phyloP scores from a whole-genome alignment of 2,113 vertebrate genomes.

The Martes martes region DNA sequence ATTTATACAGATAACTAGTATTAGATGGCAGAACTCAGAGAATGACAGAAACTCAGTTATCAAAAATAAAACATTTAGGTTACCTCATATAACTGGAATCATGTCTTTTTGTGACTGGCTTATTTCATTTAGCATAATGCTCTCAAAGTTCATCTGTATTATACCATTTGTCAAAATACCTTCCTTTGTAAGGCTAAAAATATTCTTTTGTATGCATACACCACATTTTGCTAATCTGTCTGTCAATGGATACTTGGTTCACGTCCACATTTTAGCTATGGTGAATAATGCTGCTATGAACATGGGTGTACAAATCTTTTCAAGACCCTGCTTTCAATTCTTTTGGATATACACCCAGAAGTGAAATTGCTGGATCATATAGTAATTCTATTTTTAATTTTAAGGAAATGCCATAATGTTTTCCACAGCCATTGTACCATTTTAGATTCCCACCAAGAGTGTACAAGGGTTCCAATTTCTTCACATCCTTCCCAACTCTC shows the following conservation, averaged over 20 bases:
- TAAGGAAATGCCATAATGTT: neutral
- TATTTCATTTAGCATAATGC: neutral
- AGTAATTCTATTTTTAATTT: neutral
- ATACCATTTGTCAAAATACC: neutral
- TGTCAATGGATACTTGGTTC: neutral
- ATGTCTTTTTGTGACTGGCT: neutral
- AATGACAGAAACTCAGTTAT: neutral
- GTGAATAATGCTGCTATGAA: neutral
- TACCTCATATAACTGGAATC: neutral
- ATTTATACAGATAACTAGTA: neutral
- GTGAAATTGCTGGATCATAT: neutral
- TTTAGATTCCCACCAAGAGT: neutral
- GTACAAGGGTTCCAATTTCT: neutral
- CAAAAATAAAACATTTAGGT: neutral
- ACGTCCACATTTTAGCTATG: neutral
- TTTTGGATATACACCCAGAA: neutral
- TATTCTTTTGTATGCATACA: neutral
- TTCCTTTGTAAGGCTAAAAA: neutral
- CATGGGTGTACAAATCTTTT: neutral
- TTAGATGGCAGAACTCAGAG: neutral
- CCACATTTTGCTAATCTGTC: neutral
- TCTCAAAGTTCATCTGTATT: neutral
- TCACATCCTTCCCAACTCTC: neutral
- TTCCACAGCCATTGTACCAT: neutral
- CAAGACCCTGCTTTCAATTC: neutral